Conservation (phyloP, 2,888 invertebrate species). For the Philereme vetulata region DNA sequence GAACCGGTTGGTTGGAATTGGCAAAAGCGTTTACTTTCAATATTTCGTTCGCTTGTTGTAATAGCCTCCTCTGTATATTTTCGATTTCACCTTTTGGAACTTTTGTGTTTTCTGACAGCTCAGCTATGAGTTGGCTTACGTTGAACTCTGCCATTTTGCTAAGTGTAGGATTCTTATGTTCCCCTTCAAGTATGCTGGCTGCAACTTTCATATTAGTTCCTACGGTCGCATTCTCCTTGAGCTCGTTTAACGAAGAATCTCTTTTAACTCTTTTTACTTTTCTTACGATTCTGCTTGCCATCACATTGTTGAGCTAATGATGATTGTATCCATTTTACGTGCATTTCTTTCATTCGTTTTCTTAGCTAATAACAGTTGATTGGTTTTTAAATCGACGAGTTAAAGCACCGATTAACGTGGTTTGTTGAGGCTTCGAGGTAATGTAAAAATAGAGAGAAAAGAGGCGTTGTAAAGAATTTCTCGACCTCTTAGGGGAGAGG, state of each 20-base stretch:
- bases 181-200: constrained; percentile 49
- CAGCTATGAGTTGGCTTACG: constrained; percentile 74
- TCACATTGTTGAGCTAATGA: constrained; percentile 82
- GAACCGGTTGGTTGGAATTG: constrained; percentile 49
- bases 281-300: constrained; percentile 88
- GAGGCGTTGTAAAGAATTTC: background rate
- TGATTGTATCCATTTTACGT: constrained; percentile 58
- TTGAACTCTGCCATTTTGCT: constrained; percentile 68
- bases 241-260: constrained; percentile 50
- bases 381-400: constrained; percentile 33
- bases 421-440: constrained; percentile 54
- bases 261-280: constrained; percentile 88
- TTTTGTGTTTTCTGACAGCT: constrained; percentile 73
- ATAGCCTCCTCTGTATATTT: constrained; percentile 69
- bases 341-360: constrained; percentile 45
- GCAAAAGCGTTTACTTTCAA: constrained; percentile 77
- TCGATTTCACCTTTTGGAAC: constrained; percentile 76
- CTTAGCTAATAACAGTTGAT: constrained; percentile 35
- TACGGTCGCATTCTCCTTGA: constrained; percentile 22
- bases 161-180: constrained; percentile 49
- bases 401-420: constrained; percentile 34
- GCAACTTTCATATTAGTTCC: constrained; percentile 64
- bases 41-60: constrained; percentile 78
- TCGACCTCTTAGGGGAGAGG: too few relatives aligned
- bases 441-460: constrained; percentile 8